Base-by-base conservation (phyloP, 2,888 invertebrate genomes). In the Polymixis lichenea region DNA sequence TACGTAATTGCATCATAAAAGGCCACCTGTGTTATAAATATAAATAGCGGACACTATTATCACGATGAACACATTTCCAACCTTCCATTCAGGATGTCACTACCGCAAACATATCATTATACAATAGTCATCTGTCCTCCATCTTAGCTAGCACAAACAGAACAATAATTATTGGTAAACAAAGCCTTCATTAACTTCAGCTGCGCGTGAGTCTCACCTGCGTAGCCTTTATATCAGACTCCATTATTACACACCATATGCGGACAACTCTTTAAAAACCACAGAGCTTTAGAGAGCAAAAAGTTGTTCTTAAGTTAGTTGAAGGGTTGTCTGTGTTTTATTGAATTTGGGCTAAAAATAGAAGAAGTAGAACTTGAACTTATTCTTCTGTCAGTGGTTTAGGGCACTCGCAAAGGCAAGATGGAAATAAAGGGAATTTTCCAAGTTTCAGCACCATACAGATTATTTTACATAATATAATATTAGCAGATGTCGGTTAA, bases 191-290 rank as follows among this genome's bases (percentile, higher is more conserved):
- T 89, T 80, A 81, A 58, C 62, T 62, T 75, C 90, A 89, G 86
- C 88, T 89, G 90, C 60, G 86, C 60, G 6, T 19, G 75, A 56
- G 77, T 69, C 81, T 77, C 89, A 90, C 86, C 89, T 89, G 89
- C 69, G 71, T n/a, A 15, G 32, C 58, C 43, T 51, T 22, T 9
- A 19, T 62, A 58, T 65, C 86, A 72, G 61, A 46, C 78, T 56
- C 82, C 51, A 74, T 87, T 83, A 86, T 77, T 75, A 82, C 53
- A 55, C 32, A 61, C 79, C 82, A 85, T 76, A 85, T 82, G 87
- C 82, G 78, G 75, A 51, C 64, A 77, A 73, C 72, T 55, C 56
- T 80, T 60, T 61, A 60, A 61, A 70, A 72, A 72, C 67, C 81
- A 75, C 67, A 77, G 61, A 70, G 62, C 65, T 69, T 60, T 58